Evolutionary conservation across 2,113 vertebrate genomes (phyloP), one percentile per base, ranked within the genome.

Genomic region (Corythaeola cristata): DNA sequence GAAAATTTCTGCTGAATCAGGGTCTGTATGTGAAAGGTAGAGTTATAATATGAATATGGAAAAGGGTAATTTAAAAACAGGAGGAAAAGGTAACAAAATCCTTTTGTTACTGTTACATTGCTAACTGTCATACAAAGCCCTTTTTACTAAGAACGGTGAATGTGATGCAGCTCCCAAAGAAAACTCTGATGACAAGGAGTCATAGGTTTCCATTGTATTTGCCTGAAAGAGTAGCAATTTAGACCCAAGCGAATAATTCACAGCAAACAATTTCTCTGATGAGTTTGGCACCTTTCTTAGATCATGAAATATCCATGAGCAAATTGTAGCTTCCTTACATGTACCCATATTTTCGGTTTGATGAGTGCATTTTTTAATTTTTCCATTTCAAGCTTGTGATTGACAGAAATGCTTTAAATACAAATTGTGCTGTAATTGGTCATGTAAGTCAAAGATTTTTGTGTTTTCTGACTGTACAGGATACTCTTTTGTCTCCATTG

Each of bases 231-330:
- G 22, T 52, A 89, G 79, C 69, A 92, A 84, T 96, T 96, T 95
- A 94, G 44, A 86, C 19, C 24, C 56, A 78, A 94, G 68, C 86
- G 68, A 81, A 74, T 93, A 94, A 93, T 92, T 96, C 68, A 37
- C 10, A n/a, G 64, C 39, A 88, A 89, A 75, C 33, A 78, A 84
- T 94, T 95, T 92, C 59, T 81, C 85, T 92, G 72, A 64, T 56
- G 83, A 67, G 8, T 78, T 86, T 93, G 88, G 80, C 88, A 91
- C 74, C 77, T 91, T 91, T 88, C 59, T 58, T 85, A 74, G 63
- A 74, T 90, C 68, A 64, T 71, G 37, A 88, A 90, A 89, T 88
- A 94, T 67, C 92, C 71, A 47, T 73, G 47, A 86, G 72, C 52
- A 75, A 84, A 95, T 45, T 74, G 47, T 55, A 81, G 58, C 72